phyloP scores from a whole-genome alignment of 2,888 invertebrate genomes.

The Xylocampa areola region DNA sequence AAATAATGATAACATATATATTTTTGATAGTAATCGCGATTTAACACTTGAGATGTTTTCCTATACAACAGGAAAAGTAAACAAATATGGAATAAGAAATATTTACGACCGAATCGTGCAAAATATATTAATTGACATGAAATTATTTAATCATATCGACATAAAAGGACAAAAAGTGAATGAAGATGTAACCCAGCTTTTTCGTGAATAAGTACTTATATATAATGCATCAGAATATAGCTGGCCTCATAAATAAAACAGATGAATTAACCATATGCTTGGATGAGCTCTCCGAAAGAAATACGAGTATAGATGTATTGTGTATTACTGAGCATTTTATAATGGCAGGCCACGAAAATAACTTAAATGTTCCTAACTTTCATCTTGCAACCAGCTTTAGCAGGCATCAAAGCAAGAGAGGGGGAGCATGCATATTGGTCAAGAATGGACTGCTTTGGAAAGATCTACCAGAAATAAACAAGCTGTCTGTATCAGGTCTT shows the following conservation, averaged over 20 bases:
- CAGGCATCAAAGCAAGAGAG: no score
- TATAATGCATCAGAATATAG: no score
- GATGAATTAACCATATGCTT: constrained; percentile 1
- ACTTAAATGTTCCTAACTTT: constrained; percentile 1
- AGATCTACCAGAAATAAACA: no score
- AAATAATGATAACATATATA: background rate
- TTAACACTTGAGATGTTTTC: background rate
- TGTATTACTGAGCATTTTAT: no score
- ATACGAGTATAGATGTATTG: background rate
- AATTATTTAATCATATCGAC: background rate
- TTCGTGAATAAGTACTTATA: constrained; percentile 6
- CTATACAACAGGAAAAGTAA: no score
- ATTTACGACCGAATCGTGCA: background rate
- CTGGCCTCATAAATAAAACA: no score
- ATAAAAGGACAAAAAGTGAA: background rate
- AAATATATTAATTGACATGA: constrained; percentile 2
- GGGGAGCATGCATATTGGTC: no score
- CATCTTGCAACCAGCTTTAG: background rate
- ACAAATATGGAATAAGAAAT: no score
- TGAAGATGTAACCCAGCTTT: no score
- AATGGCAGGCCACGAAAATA: constrained; percentile 1
- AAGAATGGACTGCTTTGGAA: no score
- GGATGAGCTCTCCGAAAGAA: background rate
- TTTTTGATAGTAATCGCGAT: background rate
- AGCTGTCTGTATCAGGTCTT: no score